Percentiles rank a stretch among this genome's conserved stretches.
Conservation (phyloP, 2,797 vertebrate genomes). For the Vultur gryphus region DNA sequence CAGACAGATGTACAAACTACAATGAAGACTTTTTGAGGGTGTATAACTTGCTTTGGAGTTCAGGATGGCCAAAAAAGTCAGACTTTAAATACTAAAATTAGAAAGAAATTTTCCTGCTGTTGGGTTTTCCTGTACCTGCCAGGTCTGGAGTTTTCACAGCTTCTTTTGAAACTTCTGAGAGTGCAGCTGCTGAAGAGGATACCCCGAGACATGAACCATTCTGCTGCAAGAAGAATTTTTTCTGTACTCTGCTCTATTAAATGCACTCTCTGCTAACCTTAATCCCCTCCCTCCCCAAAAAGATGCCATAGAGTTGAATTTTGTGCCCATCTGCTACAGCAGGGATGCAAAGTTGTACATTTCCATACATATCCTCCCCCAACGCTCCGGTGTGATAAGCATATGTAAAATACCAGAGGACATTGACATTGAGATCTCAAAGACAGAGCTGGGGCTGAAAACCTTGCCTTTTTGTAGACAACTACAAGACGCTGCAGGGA, state of each 20-base stretch:
- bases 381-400: background rate
- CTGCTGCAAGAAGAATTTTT: background rate
- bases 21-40: background rate
- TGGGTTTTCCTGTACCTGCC: background rate
- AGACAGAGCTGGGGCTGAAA: background rate
- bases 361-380: background rate
- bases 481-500: accelerated
- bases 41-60: background rate
- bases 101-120: background rate
- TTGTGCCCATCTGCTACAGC: background rate
- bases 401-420: background rate
- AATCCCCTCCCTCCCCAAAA: background rate
- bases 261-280: background rate
- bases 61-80: background rate
- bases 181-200: background rate
- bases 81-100: background rate
- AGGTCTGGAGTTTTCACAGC: background rate
- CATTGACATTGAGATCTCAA: background rate
- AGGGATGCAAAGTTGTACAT: background rate
- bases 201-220: background rate
- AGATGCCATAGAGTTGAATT: background rate
- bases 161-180: background rate
- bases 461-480: background rate
- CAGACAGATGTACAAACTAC: background rate
- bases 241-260: background rate